Base-by-base conservation (phyloP, 2,797 vertebrate species). In the Mastacembelus armatus region DNA sequence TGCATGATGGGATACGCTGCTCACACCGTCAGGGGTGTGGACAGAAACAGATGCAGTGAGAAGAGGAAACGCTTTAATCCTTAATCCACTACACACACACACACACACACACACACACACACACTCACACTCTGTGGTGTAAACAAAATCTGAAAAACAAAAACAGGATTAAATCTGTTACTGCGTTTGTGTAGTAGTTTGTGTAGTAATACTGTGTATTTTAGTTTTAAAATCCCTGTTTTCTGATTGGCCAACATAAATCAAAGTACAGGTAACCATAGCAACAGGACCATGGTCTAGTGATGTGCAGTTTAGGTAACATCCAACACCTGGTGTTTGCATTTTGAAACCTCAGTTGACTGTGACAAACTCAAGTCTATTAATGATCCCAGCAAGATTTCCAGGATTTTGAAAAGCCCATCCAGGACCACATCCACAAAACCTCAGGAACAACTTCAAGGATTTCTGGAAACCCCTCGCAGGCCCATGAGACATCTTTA, bases 111-210 rank as follows among this genome's bases (percentile, higher is more conserved):
- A 21, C 14, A 40, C 30, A 35, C 38, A 32, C 39, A 35, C 27
- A 54, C 32, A 22, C 56, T 35, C 42, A 36, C 22, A 30, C 22
- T 11, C 32, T 5, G 16, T 50, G 16, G 16, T 50, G 14, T 30
- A 60, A 16, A 30, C 52, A 47, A 0, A 60, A 45, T 29, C 19
- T 44, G 59, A n/a, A 45, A 52, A 47, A 70, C 36, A 70, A 40
- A 48, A 48, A 44, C 30, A 3, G 48, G 38, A 71, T 60, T 65
- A 59, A 47, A 39, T n/a, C n/a, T n/a, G n/a, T n/a, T n/a, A n/a
- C n/a, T n/a, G n/a, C n/a, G n/a, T n/a, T n/a, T n/a, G n/a, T n/a
- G n/a, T n/a, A n/a, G 52, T 26, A 45, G 18, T 21, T 7, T 32
- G 42, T 30, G 16, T 24, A 22, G 26, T 42, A 11, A 54, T 7